Evolutionary conservation across 2,797 vertebrate species (phyloP).

Genomic region (Leptodactylus fallax): DNA sequence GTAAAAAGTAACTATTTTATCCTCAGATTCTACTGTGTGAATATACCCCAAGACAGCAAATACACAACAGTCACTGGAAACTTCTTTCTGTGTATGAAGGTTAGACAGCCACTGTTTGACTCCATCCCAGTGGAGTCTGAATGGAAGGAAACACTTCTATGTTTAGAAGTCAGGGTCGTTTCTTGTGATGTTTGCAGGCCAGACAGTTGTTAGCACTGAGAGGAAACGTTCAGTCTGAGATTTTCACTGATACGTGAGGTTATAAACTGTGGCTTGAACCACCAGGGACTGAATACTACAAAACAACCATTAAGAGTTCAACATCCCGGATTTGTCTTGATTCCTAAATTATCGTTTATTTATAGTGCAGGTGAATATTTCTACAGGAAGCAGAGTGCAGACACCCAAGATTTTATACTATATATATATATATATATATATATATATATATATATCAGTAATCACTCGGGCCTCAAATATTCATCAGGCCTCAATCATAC

Average conservation of each 20-base stretch:
- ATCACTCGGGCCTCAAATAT: background rate
- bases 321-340: conserved; percentile 11
- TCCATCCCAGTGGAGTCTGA: background rate
- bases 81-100: too few species aligned
- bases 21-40: too few species aligned
- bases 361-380: background rate
- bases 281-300: background rate
- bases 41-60: too few species aligned
- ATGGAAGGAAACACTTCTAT: conserved; percentile 33
- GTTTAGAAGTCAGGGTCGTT: background rate
- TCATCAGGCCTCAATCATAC: background rate
- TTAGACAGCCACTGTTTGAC: background rate
- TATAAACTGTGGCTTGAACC: background rate
- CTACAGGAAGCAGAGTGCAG: background rate
- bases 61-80: too few species aligned
- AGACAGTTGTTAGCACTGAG: background rate
- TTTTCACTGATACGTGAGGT: conserved; percentile 32
- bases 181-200: background rate
- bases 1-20: too few species aligned
- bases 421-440: background rate
- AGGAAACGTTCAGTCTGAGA: conserved; percentile 37
- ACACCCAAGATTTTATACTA: background rate
- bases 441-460: background rate
- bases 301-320: background rate
- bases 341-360: background rate